Evolutionary conservation across 1,140 invertebrate genomes (phyloP), one percentile per base, ranked within the genome.

Genomic region (Liolophura sinensis): DNA sequence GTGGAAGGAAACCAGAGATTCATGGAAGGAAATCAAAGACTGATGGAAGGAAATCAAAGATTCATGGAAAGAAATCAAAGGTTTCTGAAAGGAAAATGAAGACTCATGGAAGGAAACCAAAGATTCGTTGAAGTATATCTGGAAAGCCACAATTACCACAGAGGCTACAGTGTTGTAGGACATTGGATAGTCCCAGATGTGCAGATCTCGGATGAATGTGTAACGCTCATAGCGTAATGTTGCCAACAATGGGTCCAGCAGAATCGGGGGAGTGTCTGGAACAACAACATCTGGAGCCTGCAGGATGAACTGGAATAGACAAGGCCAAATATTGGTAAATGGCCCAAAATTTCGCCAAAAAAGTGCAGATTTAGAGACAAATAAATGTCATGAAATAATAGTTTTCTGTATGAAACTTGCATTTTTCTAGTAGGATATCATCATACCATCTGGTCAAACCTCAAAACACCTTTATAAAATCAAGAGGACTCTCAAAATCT

Each of bases 151-250:
- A 66, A 75, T 71, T 69, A 82, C 81, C 73, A 83, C 62, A 18
- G 73, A 71, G 15, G 77, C 78, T 15, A 74, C 69, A 64, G 82
- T 78, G 67, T 79, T 76, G 68, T 77, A 74, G 12, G 73, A 72
- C 75, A 83, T 73, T 0, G 78, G 78, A 48, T 82, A 78, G 50
- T 79, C 74, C 81, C 81, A 83, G 6, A 83, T 63, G 62, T 81
- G 72, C 7, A 83, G 60, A 67, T 78, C 76, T 58, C 73, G 75
- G n/a, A 83, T 75, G 64, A 68, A 68, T 18, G 66, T 69, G 59
- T 83, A 83, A n/a, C 80, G 67, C 47, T 78, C 78, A 40, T 78
- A 73, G 69, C 81, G 64, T 1, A 83, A 27, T 18, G 78, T 70
- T 20, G 69, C 69, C 27, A 83, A 51, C 18, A 83, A 56, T 7